Percentiles rank a stretch among this genome's conserved stretches.
Evolutionary conservation across 2,113 vertebrate genomes (phyloP).

Genomic region (Zootoca vivipara): DNA sequence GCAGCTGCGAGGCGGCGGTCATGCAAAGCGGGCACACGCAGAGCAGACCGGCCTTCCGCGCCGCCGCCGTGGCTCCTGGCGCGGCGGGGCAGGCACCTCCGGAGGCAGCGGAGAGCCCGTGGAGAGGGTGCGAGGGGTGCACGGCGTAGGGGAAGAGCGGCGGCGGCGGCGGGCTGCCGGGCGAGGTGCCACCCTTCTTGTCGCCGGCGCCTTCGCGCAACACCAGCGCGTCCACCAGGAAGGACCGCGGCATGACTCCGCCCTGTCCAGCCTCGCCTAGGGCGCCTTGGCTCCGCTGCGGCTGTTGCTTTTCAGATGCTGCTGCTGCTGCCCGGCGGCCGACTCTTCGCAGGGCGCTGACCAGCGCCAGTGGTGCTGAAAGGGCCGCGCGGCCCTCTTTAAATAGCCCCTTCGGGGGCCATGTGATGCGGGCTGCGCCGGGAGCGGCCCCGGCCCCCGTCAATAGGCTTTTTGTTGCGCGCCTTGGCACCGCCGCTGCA

Average conservation of each 20-base stretch:
- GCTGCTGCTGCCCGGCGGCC: not conserved
- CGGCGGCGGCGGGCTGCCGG: constrained; percentile 78
- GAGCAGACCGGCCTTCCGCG: constrained; percentile 92
- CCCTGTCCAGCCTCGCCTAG: not conserved
- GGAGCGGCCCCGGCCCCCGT: constrained; percentile 84
- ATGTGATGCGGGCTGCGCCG: constrained; percentile 91
- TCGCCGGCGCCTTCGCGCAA: constrained; percentile 87
- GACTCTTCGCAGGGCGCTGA: constrained; percentile 75
- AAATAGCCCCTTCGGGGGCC: constrained; percentile 87
- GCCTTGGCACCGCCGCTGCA: constrained; percentile 98
- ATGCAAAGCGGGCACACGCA: constrained; percentile 97
- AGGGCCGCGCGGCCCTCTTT: constrained; percentile 80
- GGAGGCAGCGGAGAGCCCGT: constrained; percentile 80
- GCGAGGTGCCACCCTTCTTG: constrained; percentile 78
- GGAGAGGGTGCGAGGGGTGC: constrained; percentile 88
- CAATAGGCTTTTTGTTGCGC: constrained; percentile 98
- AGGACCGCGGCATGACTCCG: constrained; percentile 91
- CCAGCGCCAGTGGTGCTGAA: constrained; percentile 96
- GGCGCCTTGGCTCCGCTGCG: not conserved
- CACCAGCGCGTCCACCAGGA: constrained; percentile 97
- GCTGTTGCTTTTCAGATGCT: constrained; percentile 21
- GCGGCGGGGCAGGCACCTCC: constrained; percentile 84
- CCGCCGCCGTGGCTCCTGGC: constrained; percentile 28
- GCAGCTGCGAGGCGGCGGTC: constrained; percentile 88
- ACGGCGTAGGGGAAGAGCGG: constrained; percentile 93